Evolutionary conservation across 1,140 invertebrate species (phyloP).

Genomic region (Cydia pomonella): DNA sequence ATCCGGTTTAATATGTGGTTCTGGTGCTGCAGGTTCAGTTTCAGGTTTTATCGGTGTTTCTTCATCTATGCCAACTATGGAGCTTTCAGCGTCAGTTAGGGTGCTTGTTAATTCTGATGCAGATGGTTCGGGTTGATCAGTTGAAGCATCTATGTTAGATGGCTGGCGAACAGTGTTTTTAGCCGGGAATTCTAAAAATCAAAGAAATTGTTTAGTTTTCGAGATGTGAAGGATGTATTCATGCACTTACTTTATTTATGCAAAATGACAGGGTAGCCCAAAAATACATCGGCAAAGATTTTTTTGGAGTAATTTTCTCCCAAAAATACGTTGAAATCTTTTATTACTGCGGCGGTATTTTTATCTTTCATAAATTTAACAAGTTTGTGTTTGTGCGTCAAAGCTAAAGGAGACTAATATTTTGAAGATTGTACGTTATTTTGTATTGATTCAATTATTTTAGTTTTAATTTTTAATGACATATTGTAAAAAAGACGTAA

Average conservation of each 20-base stretch:
- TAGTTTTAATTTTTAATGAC: no score
- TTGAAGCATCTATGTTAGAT: neutral
- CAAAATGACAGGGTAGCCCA: no score
- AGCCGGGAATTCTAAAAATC: constrained; percentile 16
- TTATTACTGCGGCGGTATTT: no score
- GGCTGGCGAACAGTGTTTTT: neutral
- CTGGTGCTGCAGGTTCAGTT: neutral
- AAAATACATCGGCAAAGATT: no score
- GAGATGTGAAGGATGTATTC: neutral
- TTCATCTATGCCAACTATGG: neutral
- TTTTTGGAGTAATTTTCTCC: no score
- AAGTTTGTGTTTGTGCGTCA: no score
- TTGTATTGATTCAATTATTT: no score
- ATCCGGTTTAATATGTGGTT: neutral
- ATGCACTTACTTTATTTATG: neutral
- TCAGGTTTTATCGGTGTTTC: neutral
- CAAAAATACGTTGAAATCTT: no score
- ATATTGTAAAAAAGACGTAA: no score
- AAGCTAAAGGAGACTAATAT: no score
- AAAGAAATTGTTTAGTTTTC: neutral
- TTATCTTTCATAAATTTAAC: no score
- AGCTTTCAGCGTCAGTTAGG: neutral
- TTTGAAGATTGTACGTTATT: no score
- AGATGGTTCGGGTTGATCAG: neutral
- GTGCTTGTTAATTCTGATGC: neutral